A percentile compares a stretch with the other conserved stretches of the same genome.
Evolutionary conservation across 2,113 vertebrate species (phyloP).

Genomic region (Nesospiza acunhae): DNA sequence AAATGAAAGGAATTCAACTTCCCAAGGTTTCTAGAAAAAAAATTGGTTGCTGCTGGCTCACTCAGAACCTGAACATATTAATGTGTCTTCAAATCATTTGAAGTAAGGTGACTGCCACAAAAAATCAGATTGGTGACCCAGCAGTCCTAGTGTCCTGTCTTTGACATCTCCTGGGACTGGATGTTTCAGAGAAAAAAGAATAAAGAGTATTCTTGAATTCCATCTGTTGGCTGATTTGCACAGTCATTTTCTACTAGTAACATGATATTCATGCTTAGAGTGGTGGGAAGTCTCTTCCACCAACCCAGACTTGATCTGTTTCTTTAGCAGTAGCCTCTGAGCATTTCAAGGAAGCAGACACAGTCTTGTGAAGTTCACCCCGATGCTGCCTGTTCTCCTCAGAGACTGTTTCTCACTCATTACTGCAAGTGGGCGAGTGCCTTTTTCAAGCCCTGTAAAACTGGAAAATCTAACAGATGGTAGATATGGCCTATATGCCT

Average conservation of each 20-base stretch:
- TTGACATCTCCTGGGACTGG: neutral
- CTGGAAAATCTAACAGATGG: slow-evolving; percentile 59
- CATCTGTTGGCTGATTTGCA: slow-evolving; percentile 17
- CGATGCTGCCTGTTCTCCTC: slow-evolving; percentile 16
- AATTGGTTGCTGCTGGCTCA: neutral
- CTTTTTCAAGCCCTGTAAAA: slow-evolving; percentile 67
- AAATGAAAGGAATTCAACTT: neutral
- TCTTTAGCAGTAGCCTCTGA: slow-evolving; percentile 33
- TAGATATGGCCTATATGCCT: slow-evolving; percentile 53
- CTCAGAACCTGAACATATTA: neutral
- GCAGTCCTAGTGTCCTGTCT: neutral
- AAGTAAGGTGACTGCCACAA: neutral
- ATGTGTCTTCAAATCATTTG: neutral
- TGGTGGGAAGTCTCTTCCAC: slow-evolving; percentile 29
- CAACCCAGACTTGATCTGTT: slow-evolving; percentile 26
- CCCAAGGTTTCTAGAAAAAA: neutral
- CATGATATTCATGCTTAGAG: neutral
- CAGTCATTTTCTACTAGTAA: slow-evolving; percentile 39
- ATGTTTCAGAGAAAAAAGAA: neutral
- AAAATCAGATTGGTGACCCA: neutral
- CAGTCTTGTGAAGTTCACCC: slow-evolving; percentile 43
- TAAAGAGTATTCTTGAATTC: neutral
- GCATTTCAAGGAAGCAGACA: slow-evolving; percentile 36
- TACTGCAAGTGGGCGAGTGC: slow-evolving; percentile 64
- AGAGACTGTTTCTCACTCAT: slow-evolving; percentile 53